Percentiles rank a stretch among this genome's conserved stretches.
Conservation (phyloP, 1,140 invertebrate species). For the Drosophila persimilis region DNA sequence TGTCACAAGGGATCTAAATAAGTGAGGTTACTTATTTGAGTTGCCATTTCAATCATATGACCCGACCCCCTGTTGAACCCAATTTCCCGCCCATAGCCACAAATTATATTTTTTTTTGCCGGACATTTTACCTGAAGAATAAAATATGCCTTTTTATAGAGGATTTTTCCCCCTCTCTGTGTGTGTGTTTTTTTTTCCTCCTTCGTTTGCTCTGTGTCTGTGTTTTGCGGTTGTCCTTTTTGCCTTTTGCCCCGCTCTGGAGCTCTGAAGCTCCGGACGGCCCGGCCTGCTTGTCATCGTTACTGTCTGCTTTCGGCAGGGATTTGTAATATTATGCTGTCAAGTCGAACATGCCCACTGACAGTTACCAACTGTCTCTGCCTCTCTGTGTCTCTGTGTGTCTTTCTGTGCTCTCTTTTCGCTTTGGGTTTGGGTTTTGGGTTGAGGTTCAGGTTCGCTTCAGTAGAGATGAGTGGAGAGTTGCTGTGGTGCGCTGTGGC, state of each 20-base stretch:
- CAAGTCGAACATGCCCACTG: constrained; percentile 73
- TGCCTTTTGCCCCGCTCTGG: constrained; percentile 8
- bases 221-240: constrained; percentile 30
- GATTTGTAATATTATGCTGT: constrained; percentile 78
- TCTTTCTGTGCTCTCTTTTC: too few relatives aligned
- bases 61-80: neutral
- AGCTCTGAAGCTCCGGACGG: neutral
- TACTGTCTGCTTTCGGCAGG: constrained; percentile 71
- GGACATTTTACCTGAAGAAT: constrained; percentile 22
- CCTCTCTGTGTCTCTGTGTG: too few relatives aligned
- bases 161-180: neutral
- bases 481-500: too few relatives aligned
- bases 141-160: constrained; percentile 30
- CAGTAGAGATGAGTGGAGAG: too few relatives aligned
- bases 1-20: too few relatives aligned
- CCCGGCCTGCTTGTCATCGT: constrained; percentile 59
- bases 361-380: constrained; percentile 66
- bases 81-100: constrained; percentile 1
- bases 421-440: too few relatives aligned
- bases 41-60: too few relatives aligned
- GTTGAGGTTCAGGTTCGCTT: neutral
- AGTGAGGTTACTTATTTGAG: too few relatives aligned
- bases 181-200: neutral
- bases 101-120: neutral
- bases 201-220: neutral